phyloP scores from a whole-genome alignment of 1,140 invertebrate species.

The Heliconius nattereri region DNA sequence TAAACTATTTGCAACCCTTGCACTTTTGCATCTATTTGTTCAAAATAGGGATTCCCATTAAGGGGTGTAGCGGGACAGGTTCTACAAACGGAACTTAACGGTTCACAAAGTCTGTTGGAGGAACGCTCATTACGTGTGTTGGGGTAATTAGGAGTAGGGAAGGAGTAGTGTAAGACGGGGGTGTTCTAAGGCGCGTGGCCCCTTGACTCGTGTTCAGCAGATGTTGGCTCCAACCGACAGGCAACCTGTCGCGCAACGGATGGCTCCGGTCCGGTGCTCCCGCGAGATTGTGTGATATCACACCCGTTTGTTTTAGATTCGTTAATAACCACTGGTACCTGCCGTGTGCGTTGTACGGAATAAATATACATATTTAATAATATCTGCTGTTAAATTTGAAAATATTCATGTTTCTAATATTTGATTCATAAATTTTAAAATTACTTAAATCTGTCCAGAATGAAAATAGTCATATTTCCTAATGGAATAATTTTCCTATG shows the following conservation, averaged over 20 bases:
- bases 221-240: conserved; percentile 70
- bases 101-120: conserved; percentile 67
- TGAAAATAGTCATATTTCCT: too few relatives aligned
- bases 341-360: not conserved
- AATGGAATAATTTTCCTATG: not conserved
- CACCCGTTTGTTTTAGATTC: conserved; percentile 25
- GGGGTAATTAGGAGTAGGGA: conserved; percentile 59
- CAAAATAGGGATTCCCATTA: conserved; percentile 51
- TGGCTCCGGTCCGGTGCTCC: conserved; percentile 68
- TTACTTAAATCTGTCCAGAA: too few relatives aligned
- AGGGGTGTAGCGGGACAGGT: conserved; percentile 60
- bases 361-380: not conserved
- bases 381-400: not conserved
- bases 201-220: conserved; percentile 58
- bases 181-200: conserved; percentile 56
- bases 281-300: conserved; percentile 31
- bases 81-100: conserved; percentile 76
- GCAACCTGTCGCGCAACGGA: conserved; percentile 78
- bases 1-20: conserved; percentile 76
- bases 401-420: too few relatives aligned
- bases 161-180: conserved; percentile 66
- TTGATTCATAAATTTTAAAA: too few relatives aligned
- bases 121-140: conserved; percentile 52
- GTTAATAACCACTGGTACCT: conserved; percentile 31
- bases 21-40: conserved; percentile 64